These are phyloP conservation scores for Yponomeuta plumbellus DNA, from an alignment of 2,888 invertebrate genomes.

Conservation along the genomic window DNA sequence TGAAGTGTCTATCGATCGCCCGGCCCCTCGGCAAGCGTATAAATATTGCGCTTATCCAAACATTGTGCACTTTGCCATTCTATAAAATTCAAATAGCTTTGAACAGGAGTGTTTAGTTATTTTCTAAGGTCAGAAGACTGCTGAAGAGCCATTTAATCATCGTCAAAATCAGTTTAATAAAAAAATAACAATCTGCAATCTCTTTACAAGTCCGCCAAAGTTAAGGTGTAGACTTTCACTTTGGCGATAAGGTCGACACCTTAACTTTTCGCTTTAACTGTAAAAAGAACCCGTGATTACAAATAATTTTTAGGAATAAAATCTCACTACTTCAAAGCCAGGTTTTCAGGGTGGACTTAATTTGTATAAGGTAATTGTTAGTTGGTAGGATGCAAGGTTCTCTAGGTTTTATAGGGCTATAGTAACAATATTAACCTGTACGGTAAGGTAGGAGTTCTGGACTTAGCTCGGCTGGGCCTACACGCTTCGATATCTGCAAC, in stretches of 20 bases:
- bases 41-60: not conserved
- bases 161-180: too few species aligned
- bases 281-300: too few species aligned
- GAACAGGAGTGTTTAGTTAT: not conserved
- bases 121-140: too few species aligned
- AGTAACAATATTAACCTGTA: slow-evolving; percentile 63
- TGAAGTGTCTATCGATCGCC: not conserved
- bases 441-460: slow-evolving; percentile 72
- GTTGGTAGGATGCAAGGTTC: not conserved
- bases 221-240: too few species aligned
- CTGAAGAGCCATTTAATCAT: too few species aligned
- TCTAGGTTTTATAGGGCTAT: not conserved
- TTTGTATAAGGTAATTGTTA: not conserved
- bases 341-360: not conserved
- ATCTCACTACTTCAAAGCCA: not conserved
- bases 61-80: not conserved
- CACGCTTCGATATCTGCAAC: slow-evolving; percentile 70
- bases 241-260: too few species aligned
- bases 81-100: not conserved
- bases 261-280: too few species aligned
- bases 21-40: not conserved
- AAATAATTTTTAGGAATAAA: not conserved
- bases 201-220: too few species aligned
- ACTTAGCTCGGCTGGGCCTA: slow-evolving; percentile 76
- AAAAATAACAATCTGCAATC: too few species aligned